Evolutionary conservation across 2,888 invertebrate species (phyloP), one percentile per base, ranked within the genome.

Genomic region (Escarpia spicata): DNA sequence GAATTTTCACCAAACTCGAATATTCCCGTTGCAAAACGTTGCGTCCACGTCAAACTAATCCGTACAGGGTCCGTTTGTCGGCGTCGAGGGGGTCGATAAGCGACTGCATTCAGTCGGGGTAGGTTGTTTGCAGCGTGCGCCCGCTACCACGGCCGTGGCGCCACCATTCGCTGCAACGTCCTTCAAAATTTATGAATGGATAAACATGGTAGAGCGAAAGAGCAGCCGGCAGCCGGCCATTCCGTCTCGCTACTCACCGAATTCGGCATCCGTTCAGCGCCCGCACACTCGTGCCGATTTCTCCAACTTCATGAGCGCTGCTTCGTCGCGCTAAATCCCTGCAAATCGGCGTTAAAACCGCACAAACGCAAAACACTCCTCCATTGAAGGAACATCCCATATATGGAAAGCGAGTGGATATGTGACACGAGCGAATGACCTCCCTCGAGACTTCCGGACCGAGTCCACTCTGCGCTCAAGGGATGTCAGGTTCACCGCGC

Each of bases 131-230:
- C 75, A 75, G 75, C 75, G 75, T 75, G 75, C 26, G 75, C 75
- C 75, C 75, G 75, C 75, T 75, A 75, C 75, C 75, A 75, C 75
- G 26, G 75, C 75, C 75, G 75, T 75, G 75, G 75, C 75, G 75
- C 75, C 75, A 75, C 75, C 75, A 75, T 26, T 75, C 75, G 75
- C 75, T 75, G 75, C 75, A 75, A 75, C 75, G 75, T 75, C 75
- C 75, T 75, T 75, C 75, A 75, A 75, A 26, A 75, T 75, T 75
- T 75, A 75, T 75, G 75, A 75, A 75, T 75, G 75, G 75, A 75
- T 75, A n/a, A 75, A 75, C 75, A 75, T 75, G 75, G 75, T 75
- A 75, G 75, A 75, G 75, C 75, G 75, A 75, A 75, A 75, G 75
- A 75, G 26, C 75, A 75, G 75, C 75, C 75, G 75, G 6, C 75